Base-by-base conservation (phyloP, 2,113 vertebrate species). In the Collichthys lucidus region DNA sequence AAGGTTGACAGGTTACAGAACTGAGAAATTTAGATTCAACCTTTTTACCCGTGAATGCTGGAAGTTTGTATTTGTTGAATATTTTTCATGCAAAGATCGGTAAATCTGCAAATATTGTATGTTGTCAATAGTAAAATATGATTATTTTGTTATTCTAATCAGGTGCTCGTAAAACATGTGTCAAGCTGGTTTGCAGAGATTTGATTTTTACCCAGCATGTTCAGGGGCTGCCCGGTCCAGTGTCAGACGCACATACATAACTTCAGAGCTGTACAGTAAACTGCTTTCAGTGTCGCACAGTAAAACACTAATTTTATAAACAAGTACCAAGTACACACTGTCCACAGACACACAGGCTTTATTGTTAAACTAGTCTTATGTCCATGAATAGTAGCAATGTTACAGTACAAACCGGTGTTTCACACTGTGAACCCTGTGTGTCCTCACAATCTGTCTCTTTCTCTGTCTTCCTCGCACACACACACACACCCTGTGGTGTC, bases 271-370 rank as follows among this genome's bases (percentile, higher is more conserved):
- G 16, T 47, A 40, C n/a, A 40, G 3, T 40, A 35, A 66, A 46
- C 35, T 20, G 53, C 55, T 31, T 26, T 60, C 16, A 29, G 31
- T 29, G 24, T 59, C 24, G 55, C 57, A 24, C 20, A 40, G 53
- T 12, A 7, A 56, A 80, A 15, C 31, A 11, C n/a, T 70, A 0
- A 22, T 63, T 69, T 84, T 46, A 63, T 79, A 42, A 66, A 63
- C 61, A 49, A 80, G 92, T 93, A 93, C 93, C 92, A 91, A 87
- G 92, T 81, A 82, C 91, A 81, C 42, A 15, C 59, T 77, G 87
- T 80, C 66, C 86, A 80, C 68, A 22, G 80, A 84, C 61, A 95
- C 93, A 95, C 86, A 85, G 73, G 81, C 68, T 8, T 65, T 83
- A 92, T 93, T 95, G 94, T 94, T 82, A 15, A 20, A 15, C 44